Base-by-base conservation (phyloP, 2,888 invertebrate species). In the Pandemis heparana region DNA sequence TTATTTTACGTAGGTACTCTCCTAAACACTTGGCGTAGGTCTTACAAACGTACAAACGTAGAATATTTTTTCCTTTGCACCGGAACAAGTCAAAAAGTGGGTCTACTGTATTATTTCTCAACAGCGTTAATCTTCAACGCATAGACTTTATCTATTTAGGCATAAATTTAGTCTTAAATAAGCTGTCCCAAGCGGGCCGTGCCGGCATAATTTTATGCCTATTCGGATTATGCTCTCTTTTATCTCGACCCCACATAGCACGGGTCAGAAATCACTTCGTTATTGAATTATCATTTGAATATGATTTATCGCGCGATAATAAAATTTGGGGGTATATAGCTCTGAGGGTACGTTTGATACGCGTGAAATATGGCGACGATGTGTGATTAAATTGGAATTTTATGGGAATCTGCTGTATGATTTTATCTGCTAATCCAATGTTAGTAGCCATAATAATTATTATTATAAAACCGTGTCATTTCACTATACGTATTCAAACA, bases 241-340 rank as follows among this genome's bases (percentile, higher is more conserved):
- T 90, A 93, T 92, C 90, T 83, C 82, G 82, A 79, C 86, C 87
- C 86, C 81, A 79, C 82, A 80, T 82, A 79, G 77, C 75, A 80
- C 81, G 87, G 89, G 87, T 89, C 88, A 88, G 85, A 86, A 91
- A 91, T 92, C 90, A 89, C 85, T 82, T 82, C 81, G 85, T 89
- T 92, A 93, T 94, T 92, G 92, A 93, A 94, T 93, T 93, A 93
- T 92, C 91, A 92, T 92, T 91, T 90, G 89, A 92, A 92, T 92
- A 87, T 92, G 90, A 94, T 93, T 88, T 91, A 91, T 88, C 84
- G 85, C 83, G 87, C 83, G 85, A 84, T 87, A 83, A 84, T 83
- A 80, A 83, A 87, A 87, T 84, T 83, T 84, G 86, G 90, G 90
- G 90, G 90, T 85, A 88, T 82, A 82, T 82, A 89, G 86, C 87